phyloP scores from a whole-genome alignment of 2,797 vertebrate species.

The Bradypodion ventrale region DNA sequence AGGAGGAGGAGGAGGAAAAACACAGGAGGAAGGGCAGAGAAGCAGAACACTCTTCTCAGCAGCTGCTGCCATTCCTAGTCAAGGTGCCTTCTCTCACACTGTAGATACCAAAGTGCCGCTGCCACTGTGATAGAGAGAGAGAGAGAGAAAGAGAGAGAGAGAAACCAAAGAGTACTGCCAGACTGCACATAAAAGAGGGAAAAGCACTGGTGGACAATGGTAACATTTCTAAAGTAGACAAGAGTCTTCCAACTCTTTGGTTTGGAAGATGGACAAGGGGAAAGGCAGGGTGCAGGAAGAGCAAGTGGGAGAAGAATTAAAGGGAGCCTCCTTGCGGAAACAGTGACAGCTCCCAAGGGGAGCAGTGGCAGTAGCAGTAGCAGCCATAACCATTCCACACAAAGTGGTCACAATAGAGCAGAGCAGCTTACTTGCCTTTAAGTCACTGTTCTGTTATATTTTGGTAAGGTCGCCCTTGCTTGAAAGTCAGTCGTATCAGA shows the following conservation, averaged over 20 bases:
- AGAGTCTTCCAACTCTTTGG: slow-evolving; percentile 34
- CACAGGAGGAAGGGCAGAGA: slow-evolving; percentile 38
- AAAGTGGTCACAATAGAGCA: not conserved
- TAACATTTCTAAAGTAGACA: slow-evolving; percentile 18
- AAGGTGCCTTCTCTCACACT: slow-evolving; percentile 90
- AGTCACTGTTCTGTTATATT: not conserved
- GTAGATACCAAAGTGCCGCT: slow-evolving; percentile 98
- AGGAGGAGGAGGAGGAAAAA: slow-evolving; percentile 36
- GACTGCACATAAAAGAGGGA: slow-evolving; percentile 27
- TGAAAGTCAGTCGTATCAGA: too few species aligned
- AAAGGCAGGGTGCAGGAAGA: not conserved
- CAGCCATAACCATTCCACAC: not conserved
- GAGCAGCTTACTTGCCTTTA: not conserved
- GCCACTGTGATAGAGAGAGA: slow-evolving; percentile 87
- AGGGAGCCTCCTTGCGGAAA: not conserved
- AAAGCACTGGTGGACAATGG: not conserved
- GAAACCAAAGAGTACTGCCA: slow-evolving; percentile 83
- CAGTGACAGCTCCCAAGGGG: not conserved
- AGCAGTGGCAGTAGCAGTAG: not conserved
- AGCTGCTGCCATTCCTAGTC: slow-evolving; percentile 84
- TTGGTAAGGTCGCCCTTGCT: too few species aligned
- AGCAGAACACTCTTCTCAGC: slow-evolving; percentile 76
- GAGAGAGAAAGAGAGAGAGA: slow-evolving; percentile 82
- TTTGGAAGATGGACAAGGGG: not conserved
- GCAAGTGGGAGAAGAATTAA: not conserved